Conservation (phyloP, 2,888 invertebrate genomes). For the Drosophila testacea region DNA sequence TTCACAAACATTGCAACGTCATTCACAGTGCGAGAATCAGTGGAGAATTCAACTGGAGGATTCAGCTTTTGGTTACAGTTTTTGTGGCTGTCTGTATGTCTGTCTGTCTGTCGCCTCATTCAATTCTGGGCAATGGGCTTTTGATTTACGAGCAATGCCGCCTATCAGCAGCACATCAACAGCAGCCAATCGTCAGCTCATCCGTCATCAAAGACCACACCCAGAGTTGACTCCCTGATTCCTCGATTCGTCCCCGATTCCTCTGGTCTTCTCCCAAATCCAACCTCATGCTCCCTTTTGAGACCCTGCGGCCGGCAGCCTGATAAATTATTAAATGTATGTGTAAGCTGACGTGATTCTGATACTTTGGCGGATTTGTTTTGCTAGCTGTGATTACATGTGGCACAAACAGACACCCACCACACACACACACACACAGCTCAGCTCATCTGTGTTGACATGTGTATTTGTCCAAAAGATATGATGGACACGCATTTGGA, state of each 20-base stretch:
- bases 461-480: conserved; percentile 31
- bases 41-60: conserved; percentile 6
- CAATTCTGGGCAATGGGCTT: conserved; percentile 27
- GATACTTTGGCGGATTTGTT: conserved; percentile 58
- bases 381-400: conserved; percentile 35
- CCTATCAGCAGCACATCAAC: conserved; percentile 71
- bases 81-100: background rate
- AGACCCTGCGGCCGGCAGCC: conserved; percentile 31
- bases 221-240: conserved; percentile 19
- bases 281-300: background rate
- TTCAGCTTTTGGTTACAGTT: conserved; percentile 6
- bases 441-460: conserved; percentile 40
- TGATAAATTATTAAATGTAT: conserved; percentile 68
- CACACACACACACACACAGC: background rate
- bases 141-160: conserved; percentile 72
- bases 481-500: conserved; percentile 1
- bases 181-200: conserved; percentile 70
- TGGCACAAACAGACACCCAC: conserved; percentile 6
- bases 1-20: conserved; percentile 78
- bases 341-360: conserved; percentile 65
- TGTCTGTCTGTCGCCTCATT: background rate
- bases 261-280: background rate
- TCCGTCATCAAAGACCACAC: conserved; percentile 66
- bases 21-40: conserved; percentile 29
- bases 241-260: background rate